Conservation (phyloP, 2,113 vertebrate species). For the Lophotis ruficrista region DNA sequence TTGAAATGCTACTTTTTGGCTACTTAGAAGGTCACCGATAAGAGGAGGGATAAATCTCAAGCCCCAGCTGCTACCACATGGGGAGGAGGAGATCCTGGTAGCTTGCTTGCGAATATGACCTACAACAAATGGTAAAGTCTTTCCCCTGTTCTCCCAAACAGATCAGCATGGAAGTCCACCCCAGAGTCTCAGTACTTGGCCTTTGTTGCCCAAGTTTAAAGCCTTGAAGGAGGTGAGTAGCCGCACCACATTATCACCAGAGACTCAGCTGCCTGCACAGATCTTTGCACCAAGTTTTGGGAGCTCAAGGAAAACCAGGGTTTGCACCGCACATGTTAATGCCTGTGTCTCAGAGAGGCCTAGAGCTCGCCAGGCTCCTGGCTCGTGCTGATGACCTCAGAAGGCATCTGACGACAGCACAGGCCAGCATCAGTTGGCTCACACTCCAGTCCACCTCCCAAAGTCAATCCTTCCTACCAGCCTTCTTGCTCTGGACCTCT, state of each 20-base stretch:
- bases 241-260: not conserved
- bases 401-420: not conserved
- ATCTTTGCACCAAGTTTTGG: not conserved
- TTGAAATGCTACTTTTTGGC: not conserved
- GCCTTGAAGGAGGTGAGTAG: not conserved
- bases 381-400: accelerated
- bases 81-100: not conserved
- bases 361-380: accelerated
- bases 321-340: accelerated
- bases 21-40: not conserved
- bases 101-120: not conserved
- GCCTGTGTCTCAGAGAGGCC: not conserved
- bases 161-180: not conserved
- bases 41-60: conserved; percentile 16
- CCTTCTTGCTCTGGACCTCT: not conserved
- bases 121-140: not conserved
- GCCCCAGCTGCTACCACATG: not conserved
- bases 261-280: not conserved
- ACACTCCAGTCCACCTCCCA: not conserved
- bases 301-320: not conserved
- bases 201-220: not conserved
- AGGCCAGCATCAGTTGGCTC: not conserved
- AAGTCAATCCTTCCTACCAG: not conserved
- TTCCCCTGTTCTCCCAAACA: not conserved
- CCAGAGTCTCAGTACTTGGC: not conserved